Percentiles rank a stretch among this genome's conserved stretches.
These are phyloP conservation scores for Sinonovacula constricta DNA, from an alignment of 1,140 invertebrate genomes.

Conservation along the genomic window DNA sequence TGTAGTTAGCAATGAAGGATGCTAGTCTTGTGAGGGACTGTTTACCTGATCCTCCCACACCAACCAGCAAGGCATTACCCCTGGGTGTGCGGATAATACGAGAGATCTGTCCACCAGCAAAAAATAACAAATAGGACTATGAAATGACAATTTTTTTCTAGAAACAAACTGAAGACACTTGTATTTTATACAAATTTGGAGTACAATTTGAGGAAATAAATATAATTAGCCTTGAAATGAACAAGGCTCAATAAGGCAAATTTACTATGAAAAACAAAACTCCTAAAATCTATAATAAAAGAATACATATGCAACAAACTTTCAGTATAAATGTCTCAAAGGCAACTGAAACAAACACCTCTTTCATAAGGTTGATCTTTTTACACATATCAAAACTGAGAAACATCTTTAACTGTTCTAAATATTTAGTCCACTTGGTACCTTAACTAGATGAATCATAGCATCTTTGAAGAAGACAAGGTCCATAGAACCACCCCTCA, in stretches of 20 bases:
- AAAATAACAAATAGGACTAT: conserved; percentile 68
- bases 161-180: no score
- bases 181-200: no score
- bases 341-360: no score
- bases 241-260: not conserved
- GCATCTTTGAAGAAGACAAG: conserved; percentile 98
- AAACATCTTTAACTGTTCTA: no score
- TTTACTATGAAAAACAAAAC: not conserved
- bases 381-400: no score
- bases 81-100: conserved; percentile 94
- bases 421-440: no score
- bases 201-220: no score
- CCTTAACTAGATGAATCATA: conserved; percentile 95
- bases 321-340: no score
- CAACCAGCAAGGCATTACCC: conserved; percentile 84
- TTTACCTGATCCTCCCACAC: conserved; percentile 78
- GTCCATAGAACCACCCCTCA: conserved; percentile 96
- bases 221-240: not conserved
- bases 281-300: no score
- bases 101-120: conserved; percentile 89
- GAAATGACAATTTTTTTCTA: not conserved
- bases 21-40: conserved; percentile 76
- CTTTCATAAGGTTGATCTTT: no score
- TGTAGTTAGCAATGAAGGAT: conserved; percentile 76
- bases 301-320: no score